Conservation (phyloP, 2,797 vertebrate species). For the Catostomus latipinnis region DNA sequence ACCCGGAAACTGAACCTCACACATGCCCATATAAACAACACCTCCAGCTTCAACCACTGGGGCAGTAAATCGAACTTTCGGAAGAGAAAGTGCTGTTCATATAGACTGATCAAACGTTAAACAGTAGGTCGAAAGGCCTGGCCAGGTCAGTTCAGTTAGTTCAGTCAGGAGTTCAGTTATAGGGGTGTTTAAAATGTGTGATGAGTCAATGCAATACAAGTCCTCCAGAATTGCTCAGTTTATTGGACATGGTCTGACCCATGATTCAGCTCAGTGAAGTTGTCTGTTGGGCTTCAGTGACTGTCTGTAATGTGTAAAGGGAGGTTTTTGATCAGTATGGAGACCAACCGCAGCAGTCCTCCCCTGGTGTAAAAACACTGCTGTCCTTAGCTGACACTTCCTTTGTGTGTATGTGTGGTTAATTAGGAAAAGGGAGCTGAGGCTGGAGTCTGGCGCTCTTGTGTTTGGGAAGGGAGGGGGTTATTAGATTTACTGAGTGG, state of each 20-base stretch:
- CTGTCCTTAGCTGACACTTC: slow-evolving; percentile 45
- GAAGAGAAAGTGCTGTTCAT: too few species aligned
- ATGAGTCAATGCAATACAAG: slow-evolving; percentile 7
- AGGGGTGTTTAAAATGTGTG: not conserved
- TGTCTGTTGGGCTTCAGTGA: slow-evolving; percentile 11
- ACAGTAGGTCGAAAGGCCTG: not conserved
- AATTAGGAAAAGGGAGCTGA: slow-evolving; percentile 71
- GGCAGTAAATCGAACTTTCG: too few species aligned
- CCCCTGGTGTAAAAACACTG: slow-evolving; percentile 33
- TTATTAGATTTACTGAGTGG: slow-evolving; percentile 79
- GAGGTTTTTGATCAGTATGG: slow-evolving; percentile 42
- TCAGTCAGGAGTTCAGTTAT: not conserved
- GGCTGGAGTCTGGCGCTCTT: slow-evolving; percentile 52
- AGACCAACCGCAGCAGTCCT: slow-evolving; percentile 33
- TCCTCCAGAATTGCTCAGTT: not conserved
- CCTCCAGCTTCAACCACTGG: too few species aligned
- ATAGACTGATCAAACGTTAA: too few species aligned
- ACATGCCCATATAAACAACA: too few species aligned
- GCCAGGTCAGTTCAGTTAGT: not conserved
- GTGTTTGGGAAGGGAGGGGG: slow-evolving; percentile 65
- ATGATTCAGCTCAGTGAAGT: slow-evolving; percentile 16
- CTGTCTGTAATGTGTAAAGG: slow-evolving; percentile 30
- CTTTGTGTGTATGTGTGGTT: slow-evolving; percentile 58
- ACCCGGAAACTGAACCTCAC: too few species aligned
- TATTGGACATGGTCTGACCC: not conserved